phyloP scores from a whole-genome alignment of 2,797 vertebrate genomes.

The Myoxocephalus aenaeus region DNA sequence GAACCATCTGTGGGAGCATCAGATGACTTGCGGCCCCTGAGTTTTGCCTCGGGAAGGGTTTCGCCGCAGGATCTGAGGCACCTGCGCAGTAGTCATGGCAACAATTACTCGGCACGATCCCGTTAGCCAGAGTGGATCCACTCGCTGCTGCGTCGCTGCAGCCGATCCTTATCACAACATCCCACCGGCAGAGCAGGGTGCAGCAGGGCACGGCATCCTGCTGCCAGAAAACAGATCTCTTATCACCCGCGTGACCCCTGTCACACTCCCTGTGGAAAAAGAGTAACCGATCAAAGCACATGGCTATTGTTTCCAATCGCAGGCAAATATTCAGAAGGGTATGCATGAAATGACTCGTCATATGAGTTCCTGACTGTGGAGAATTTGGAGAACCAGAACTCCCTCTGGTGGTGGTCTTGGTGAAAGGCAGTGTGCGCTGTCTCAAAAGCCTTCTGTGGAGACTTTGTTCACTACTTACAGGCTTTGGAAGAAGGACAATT shows the following conservation, averaged over 20 bases:
- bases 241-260: constrained; percentile 62
- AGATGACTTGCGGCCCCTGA: constrained; percentile 42
- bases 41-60: constrained; percentile 43
- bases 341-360: constrained; percentile 19
- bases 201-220: constrained; percentile 38
- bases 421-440: background rate
- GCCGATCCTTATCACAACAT: constrained; percentile 65
- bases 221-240: constrained; percentile 68
- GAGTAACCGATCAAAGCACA: constrained; percentile 48
- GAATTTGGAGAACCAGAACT: constrained; percentile 14
- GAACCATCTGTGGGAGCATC: constrained; percentile 49
- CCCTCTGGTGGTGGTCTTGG: constrained; percentile 68
- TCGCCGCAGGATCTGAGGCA: constrained; percentile 33
- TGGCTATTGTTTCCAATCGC: constrained; percentile 53
- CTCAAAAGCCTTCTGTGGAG: background rate
- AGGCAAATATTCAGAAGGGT: constrained; percentile 33
- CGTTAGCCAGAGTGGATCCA: constrained; percentile 22
- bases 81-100: constrained; percentile 54
- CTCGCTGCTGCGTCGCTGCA: constrained; percentile 18
- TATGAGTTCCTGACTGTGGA: constrained; percentile 10
- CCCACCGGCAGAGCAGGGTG: constrained; percentile 42
- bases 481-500: background rate
- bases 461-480: background rate
- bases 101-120: constrained; percentile 23
- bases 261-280: constrained; percentile 49